A percentile compares a stretch with the other conserved stretches of the same genome.
phyloP scores from a whole-genome alignment of 2,888 invertebrate species.

The Endotricha flammealis region DNA sequence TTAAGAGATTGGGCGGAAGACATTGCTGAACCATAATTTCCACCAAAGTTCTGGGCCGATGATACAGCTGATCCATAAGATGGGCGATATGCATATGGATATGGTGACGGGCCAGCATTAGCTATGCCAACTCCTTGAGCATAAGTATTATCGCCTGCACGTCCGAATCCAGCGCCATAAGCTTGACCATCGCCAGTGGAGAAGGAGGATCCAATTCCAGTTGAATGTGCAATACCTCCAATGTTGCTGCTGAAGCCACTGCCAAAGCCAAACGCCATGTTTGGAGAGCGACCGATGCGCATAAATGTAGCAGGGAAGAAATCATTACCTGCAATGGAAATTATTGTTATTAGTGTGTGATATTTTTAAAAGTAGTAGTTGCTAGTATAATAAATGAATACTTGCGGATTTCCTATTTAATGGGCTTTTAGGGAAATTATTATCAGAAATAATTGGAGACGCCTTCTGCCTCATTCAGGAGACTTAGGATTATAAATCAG shows the following conservation, averaged over 20 bases:
- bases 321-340: constrained; percentile 20
- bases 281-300: constrained; percentile 52
- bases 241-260: constrained; percentile 64
- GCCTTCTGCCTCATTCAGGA: no score
- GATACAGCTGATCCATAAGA: constrained; percentile 35
- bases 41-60: constrained; percentile 43
- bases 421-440: no score
- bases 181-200: constrained; percentile 50
- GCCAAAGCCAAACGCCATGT: constrained; percentile 58
- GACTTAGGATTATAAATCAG: no score
- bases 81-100: constrained; percentile 26
- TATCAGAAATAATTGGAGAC: no score
- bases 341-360: constrained; percentile 1
- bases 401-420: no score
- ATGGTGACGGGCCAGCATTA: constrained; percentile 32
- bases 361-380: no score
- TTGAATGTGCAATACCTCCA: constrained; percentile 59
- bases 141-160: constrained; percentile 31
- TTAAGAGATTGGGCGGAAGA: constrained; percentile 44
- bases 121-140: constrained; percentile 56
- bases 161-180: constrained; percentile 46
- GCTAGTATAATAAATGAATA: no score
- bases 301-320: constrained; percentile 31
- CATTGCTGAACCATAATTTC: constrained; percentile 40
- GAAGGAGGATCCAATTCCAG: constrained; percentile 53